Evolutionary conservation across 1,140 invertebrate genomes (phyloP), one percentile per base, ranked within the genome.

Genomic region (Drosophila oshimai): DNA sequence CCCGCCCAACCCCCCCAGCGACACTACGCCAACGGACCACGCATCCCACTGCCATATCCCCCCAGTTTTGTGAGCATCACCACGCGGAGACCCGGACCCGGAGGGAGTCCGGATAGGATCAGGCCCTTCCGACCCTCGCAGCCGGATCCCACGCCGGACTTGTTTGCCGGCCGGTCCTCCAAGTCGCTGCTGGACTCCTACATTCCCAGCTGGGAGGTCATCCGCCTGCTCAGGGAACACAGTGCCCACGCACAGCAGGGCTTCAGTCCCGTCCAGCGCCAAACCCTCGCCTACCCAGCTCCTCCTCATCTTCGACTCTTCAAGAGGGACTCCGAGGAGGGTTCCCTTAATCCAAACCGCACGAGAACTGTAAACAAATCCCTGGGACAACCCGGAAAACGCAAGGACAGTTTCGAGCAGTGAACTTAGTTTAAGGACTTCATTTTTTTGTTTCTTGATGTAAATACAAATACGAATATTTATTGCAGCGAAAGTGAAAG

Each of bases 161-260:
- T 90, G 1, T 90, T 89, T 12, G 68, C 72, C 4, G 73, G 72
- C 13, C 75, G 89, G 2, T 58, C 51, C 2, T 70, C 80, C n/a
- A 89, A 89, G 13, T 89, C 87, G 0, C 47, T 90, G 49, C 53
- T 89, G 9, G 89, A 90, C 22, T 90, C 89, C 0, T 91, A 91
- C 13, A 89, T 90, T 45, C 90, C 90, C 53, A 90, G 88, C 57
- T 90, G 88, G 87, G 74, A 90, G 45, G 76, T 90, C 1, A 5
- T 77, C 12, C 74, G 73, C 1, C 65, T 89, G 3, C 15, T 74
- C 24, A 50, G 80, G n/a, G 54, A 81, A 12, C 74, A 78, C 13
- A 62, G 20, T 42, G 44, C n/a, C 33, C 51, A 44, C 10, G 28
- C 9, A 15, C 37, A 49, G 10, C 15, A 3, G 4, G 42, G 20